These are phyloP conservation scores for Epicauta chinensis DNA, from an alignment of 1,140 invertebrate species.

Conservation along the genomic window DNA sequence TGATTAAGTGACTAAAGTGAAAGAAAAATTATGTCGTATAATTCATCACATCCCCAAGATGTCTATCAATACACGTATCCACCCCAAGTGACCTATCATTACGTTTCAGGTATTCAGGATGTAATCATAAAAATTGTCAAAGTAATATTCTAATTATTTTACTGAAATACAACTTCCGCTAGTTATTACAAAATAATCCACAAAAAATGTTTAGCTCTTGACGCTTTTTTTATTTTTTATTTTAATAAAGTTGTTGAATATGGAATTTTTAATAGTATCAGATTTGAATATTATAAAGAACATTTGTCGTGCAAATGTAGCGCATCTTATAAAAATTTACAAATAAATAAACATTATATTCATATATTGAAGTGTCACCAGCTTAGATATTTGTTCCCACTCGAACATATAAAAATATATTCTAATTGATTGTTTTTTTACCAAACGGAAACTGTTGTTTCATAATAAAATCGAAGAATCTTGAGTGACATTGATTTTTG, in stretches of 20 bases:
- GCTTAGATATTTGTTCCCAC: conserved; percentile 15
- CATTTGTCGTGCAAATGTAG: conserved; percentile 23
- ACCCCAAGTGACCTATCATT: neutral
- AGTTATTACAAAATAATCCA: neutral
- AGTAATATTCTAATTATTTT: neutral
- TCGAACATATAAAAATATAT: no score
- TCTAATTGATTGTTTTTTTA: no score
- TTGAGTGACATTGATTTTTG: neutral
- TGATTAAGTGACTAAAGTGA: neutral
- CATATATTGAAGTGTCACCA: conserved; percentile 14
- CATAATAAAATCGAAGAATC: neutral
- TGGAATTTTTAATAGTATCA: neutral
- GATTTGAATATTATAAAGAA: conserved; percentile 12
- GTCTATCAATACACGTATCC: conserved; percentile 19
- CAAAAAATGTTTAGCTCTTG: neutral
- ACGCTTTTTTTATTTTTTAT: neutral
- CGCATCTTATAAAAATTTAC: conserved; percentile 16
- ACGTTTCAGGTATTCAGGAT: neutral
- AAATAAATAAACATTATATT: conserved; percentile 19
- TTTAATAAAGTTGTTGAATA: neutral
- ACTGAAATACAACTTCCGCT: neutral
- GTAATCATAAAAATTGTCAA: neutral
- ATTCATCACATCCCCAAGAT: conserved; percentile 26
- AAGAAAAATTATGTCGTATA: conserved; percentile 23
- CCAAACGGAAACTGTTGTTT: no score